phyloP scores from a whole-genome alignment of 2,113 vertebrate genomes.

The Zootoca vivipara region DNA sequence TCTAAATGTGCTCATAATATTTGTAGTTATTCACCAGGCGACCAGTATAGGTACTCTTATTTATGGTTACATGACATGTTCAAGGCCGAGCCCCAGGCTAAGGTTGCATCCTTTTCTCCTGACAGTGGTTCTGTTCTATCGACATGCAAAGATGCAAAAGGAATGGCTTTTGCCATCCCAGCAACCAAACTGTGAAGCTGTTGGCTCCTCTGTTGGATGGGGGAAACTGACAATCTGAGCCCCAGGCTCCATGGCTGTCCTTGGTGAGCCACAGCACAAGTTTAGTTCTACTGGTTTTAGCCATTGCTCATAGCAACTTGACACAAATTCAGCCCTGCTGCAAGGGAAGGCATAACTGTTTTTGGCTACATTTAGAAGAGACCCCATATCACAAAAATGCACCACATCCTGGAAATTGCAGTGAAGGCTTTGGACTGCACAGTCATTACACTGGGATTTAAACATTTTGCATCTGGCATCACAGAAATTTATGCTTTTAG shows the following conservation, averaged over 20 bases:
- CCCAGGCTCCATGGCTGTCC: neutral
- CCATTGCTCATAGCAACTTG: neutral
- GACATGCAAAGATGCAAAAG: neutral
- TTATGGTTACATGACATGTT: neutral
- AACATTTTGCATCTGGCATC: neutral
- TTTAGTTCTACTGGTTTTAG: neutral
- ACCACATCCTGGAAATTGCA: neutral
- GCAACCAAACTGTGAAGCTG: neutral
- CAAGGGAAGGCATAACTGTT: neutral
- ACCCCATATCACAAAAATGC: neutral
- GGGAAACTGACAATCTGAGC: neutral
- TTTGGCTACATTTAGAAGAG: neutral
- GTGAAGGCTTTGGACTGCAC: neutral
- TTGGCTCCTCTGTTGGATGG: neutral
- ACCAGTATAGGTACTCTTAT: neutral
- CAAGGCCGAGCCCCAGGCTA: neutral
- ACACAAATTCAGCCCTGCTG: neutral
- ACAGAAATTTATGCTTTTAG: neutral
- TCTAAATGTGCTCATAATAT: neutral
- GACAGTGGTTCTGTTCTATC: neutral
- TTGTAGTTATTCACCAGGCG: neutral
- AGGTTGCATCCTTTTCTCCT: neutral
- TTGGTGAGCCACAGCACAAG: neutral
- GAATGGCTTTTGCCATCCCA: neutral
- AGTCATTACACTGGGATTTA: neutral